Base-by-base conservation (phyloP, 2,113 vertebrate genomes). In the Channa argus region DNA sequence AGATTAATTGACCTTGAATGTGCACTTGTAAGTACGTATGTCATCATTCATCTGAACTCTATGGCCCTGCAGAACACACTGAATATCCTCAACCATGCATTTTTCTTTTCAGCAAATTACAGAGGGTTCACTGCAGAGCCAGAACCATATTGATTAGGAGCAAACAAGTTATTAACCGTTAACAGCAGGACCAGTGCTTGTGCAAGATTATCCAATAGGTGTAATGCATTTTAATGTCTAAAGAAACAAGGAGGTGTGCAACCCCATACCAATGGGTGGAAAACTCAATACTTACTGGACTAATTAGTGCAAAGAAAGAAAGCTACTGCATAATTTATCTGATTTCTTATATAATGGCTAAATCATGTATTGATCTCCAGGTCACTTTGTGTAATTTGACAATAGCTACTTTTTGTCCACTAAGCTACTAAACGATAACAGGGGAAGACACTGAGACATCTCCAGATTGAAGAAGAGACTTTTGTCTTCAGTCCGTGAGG, bases 71-170 rank as follows among this genome's bases (percentile, higher is more conserved):
- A 38, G 13, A 12, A 9, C 33, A 9, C 41, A 58, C 53, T 55
- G 33, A 63, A 58, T 56, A 51, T 51, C 15, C 13, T 9, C 54
- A 41, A 59, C 38, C 11, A 41, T 41, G 39, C 39, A 41, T 33
- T 38, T 33, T 6, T 2, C 44, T 61, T 61, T 60, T 49, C 14
- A 37, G 8, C 0, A 63, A 39, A 56, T 61, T 50, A 59, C 39
- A 38, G 3, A 10, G 50, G 69, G 47, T n/a, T 80, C 73, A 68
- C 8, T 44, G 45, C 39, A 47, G 64, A 61, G 11, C 73, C 41
- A 70, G 37, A 75, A 71, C 5, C 45, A 34, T 67, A 45, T 56
- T 75, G 74, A 84, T 87, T 61, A 45, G 61, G 82, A 51, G 5
- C 12, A 61, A 62, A 62, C n/a, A 54, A 70, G 8, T 55, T 62